Base-by-base conservation (phyloP, 2,797 vertebrate genomes). In the Orientallactaga sibirica region DNA sequence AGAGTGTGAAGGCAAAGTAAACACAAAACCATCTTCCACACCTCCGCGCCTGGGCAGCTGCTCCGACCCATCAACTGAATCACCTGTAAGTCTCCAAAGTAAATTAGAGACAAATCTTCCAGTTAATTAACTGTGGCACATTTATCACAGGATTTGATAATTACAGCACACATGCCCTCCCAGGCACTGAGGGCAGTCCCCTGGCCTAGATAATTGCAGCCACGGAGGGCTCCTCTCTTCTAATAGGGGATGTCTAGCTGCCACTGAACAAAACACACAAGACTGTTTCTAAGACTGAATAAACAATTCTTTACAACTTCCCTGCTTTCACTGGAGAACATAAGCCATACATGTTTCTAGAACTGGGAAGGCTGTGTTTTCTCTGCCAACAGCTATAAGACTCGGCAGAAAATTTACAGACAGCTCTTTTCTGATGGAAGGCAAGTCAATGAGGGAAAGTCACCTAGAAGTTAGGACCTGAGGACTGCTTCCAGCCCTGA, bases 51-150 rank as follows among this genome's bases (percentile, higher is more conserved):
- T 15, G 66, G 64, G 74, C 84, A 95, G 80, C 61, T 85, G 61
- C 29, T 87, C 43, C 22, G 88, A 58, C 66, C 43, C 83, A 91
- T 67, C 93, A 92, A 90, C 2, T 73, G 24, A 95, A 91, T 86
- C 78, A 92, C 80, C 71, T 88, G 2, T 88, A 80, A 74, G 52
- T 88, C 81, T 92, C 90, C 90, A 94, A 93, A 87, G 66, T 79
- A 96, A 95, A 92, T 96, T 90, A 96, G 43, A 95, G 61, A 87
- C 94, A 96, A 95, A 61, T 33, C 87, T 95, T 94, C n/a, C 66
- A 84, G 92, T 94, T 97, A 96, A 96, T 94, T 97, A 96, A 94
- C 52, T 89, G 88, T 84, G 52, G 52, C 79, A 95, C 80, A 96
- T 89, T 94, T 94, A 94, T 88, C 95, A 94, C 61, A 90, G 92